A percentile compares a stretch with the other conserved stretches of the same genome.
Conservation (phyloP, 2,113 vertebrate species). For the Lophius piscatorius region DNA sequence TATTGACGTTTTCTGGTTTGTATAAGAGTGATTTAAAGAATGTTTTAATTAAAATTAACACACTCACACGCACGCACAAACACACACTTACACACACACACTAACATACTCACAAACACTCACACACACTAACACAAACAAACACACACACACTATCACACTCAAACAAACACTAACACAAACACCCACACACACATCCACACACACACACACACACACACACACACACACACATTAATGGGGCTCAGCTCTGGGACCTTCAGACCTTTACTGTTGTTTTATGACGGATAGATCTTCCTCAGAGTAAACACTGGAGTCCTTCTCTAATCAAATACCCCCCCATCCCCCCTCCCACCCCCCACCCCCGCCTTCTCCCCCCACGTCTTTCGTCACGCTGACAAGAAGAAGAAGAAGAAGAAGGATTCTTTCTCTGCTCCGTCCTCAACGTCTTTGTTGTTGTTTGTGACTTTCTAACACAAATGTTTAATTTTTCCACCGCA, state of each 20-base stretch:
- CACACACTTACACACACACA: no score
- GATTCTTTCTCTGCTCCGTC: no score
- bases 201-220: conserved; percentile 1
- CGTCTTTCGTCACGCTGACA: no score
- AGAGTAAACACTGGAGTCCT: conserved; percentile 45
- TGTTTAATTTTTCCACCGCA: conserved; percentile 1
- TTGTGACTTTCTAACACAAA: conserved; percentile 2
- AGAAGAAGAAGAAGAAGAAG: no score
- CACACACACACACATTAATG: neutral
- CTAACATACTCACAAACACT: no score
- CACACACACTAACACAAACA: no score
- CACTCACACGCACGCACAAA: no score
- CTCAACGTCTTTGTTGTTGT: neutral
- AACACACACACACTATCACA: no score
- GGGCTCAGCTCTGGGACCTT: conserved; percentile 4
- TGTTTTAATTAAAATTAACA: no score
- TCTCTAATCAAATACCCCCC: conserved; percentile 43
- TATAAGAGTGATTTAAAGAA: no score
- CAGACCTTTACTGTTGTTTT: conserved; percentile 35
- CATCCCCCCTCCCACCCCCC: conserved; percentile 1
- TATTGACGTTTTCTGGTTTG: no score
- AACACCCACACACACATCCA: neutral
- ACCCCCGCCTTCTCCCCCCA: conserved; percentile 2
- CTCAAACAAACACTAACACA: neutral
- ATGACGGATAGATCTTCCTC: conserved; percentile 33